These are phyloP conservation scores for Fabriciana adippe DNA, from an alignment of 2,888 invertebrate genomes.

Conservation along the genomic window DNA sequence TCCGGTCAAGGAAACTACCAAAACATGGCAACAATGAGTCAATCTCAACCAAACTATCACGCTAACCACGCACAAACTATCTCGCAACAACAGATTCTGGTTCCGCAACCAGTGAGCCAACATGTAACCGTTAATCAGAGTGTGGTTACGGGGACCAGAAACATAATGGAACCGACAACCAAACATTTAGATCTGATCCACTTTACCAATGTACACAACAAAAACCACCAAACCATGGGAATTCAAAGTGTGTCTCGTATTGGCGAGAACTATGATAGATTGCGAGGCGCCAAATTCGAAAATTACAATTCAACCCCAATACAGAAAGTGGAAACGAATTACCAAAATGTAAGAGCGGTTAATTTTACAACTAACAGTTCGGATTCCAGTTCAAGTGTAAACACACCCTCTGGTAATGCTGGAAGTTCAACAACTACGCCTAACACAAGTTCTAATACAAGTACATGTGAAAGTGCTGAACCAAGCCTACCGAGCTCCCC, in stretches of 20 bases:
- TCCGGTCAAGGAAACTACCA: slow-evolving; percentile 59
- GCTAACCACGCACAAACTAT: slow-evolving; percentile 30
- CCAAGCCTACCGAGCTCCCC: slow-evolving; percentile 88
- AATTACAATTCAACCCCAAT: slow-evolving; percentile 59
- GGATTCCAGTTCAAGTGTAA: slow-evolving; percentile 87
- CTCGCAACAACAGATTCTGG: slow-evolving; percentile 37
- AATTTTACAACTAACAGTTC: slow-evolving; percentile 78
- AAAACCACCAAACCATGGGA: slow-evolving; percentile 52
- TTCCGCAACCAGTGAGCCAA: slow-evolving; percentile 49
- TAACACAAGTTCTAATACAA: slow-evolving; percentile 86
- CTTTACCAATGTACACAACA: slow-evolving; percentile 60
- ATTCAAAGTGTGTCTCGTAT: slow-evolving; percentile 62
- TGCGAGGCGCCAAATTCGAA: slow-evolving; percentile 59
- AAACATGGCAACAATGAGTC: slow-evolving; percentile 68
- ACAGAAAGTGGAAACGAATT: slow-evolving; percentile 62
- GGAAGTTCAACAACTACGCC: slow-evolving; percentile 86
- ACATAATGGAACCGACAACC: slow-evolving; percentile 43
- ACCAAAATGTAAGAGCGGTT: slow-evolving; percentile 62
- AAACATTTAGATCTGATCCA: slow-evolving; percentile 62
- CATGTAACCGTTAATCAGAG: slow-evolving; percentile 51
- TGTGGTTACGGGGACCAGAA: slow-evolving; percentile 56
- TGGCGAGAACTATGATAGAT: slow-evolving; percentile 61
- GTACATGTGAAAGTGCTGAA: slow-evolving; percentile 86
- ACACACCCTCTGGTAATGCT: slow-evolving; percentile 80
- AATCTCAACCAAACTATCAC: slow-evolving; percentile 64